These are phyloP conservation scores for Ectropis crepuscularia DNA, from an alignment of 2,888 invertebrate genomes.

Conservation along the genomic window DNA sequence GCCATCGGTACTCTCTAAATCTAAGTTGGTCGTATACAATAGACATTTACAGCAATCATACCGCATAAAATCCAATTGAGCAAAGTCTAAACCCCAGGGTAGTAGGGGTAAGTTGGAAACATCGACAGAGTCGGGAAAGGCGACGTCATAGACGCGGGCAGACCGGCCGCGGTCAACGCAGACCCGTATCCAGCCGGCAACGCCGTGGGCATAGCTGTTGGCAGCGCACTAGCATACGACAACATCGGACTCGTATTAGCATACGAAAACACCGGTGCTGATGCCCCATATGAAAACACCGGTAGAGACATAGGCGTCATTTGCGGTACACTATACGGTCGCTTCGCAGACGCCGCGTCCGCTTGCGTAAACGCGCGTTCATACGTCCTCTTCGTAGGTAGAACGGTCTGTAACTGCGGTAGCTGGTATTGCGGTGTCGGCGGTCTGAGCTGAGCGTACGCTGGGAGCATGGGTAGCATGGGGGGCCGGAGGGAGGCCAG, in stretches of 20 bases:
- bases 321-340: slow-evolving; percentile 72
- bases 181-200: slow-evolving; percentile 70
- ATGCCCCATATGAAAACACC: slow-evolving; percentile 81
- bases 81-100: slow-evolving; percentile 40
- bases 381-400: slow-evolving; percentile 88
- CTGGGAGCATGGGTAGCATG: slow-evolving; percentile 57
- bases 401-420: slow-evolving; percentile 59
- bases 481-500: slow-evolving; percentile 77
- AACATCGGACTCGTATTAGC: slow-evolving; percentile 70
- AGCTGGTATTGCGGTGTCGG: slow-evolving; percentile 55
- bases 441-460: slow-evolving; percentile 62
- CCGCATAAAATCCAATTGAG: slow-evolving; percentile 9
- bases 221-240: slow-evolving; percentile 63
- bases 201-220: slow-evolving; percentile 60
- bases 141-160: slow-evolving; percentile 57
- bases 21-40: neutral
- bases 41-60: neutral
- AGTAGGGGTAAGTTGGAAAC: slow-evolving; percentile 71
- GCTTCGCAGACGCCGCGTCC: slow-evolving; percentile 76
- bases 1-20: too few relatives aligned
- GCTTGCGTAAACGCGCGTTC: slow-evolving; percentile 88
- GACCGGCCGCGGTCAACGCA: slow-evolving; percentile 61
- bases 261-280: slow-evolving; percentile 75
- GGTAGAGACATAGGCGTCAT: slow-evolving; percentile 75
- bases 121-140: slow-evolving; percentile 66